Evolutionary conservation across 2,797 vertebrate species (phyloP).

Genomic region (Heliangelus exortis): DNA sequence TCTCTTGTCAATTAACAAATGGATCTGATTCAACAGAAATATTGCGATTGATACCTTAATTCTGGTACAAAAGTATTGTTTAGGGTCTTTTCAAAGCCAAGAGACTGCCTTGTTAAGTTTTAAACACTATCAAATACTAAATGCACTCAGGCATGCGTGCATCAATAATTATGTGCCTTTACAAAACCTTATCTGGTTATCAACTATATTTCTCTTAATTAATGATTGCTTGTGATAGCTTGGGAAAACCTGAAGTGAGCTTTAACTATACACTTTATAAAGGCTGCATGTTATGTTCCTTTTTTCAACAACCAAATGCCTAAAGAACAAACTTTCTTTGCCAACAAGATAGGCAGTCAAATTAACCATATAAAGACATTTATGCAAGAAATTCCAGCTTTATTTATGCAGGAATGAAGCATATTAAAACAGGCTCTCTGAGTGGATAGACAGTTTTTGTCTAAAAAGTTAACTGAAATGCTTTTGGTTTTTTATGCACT

Average conservation of each 20-base stretch:
- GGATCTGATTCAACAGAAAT: neutral
- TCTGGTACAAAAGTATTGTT: neutral
- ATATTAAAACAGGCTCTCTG: neutral
- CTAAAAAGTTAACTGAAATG: neutral
- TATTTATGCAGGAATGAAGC: neutral
- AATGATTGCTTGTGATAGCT: neutral
- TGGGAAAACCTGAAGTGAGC: neutral
- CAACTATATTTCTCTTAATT: neutral
- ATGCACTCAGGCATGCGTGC: accelerated
- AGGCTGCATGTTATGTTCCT: neutral
- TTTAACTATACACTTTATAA: neutral
- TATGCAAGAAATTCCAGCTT: neutral
- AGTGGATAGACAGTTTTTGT: neutral
- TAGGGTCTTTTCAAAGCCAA: neutral
- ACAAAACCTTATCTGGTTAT: neutral
- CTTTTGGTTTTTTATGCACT: neutral
- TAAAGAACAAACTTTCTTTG: neutral
- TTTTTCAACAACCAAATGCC: neutral
- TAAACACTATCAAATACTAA: neutral
- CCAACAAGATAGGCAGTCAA: neutral
- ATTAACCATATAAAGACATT: neutral
- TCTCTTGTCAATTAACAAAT: constrained; percentile 25
- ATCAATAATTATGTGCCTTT: neutral
- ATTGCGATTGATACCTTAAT: constrained; percentile 12
- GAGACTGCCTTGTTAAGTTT: neutral